These are phyloP conservation scores for Taenioides sp. DNA, from an alignment of 2,797 vertebrate species.

Conservation along the genomic window DNA sequence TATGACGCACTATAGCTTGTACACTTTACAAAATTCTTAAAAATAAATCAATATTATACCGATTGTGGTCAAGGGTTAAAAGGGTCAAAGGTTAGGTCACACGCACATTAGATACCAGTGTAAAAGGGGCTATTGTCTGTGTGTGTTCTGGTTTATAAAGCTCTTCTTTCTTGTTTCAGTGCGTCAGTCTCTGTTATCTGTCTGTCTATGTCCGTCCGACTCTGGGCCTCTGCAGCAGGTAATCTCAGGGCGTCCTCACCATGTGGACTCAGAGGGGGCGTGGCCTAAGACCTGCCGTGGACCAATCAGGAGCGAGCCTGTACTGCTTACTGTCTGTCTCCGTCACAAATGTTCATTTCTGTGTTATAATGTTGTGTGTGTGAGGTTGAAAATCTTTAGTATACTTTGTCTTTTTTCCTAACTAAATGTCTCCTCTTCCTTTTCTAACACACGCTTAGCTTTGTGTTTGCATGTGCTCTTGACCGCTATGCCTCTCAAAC, in stretches of 20 bases:
- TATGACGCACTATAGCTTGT: neutral
- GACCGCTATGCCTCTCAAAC: constrained; percentile 25
- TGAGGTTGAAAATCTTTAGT: constrained; percentile 66
- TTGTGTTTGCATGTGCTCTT: constrained; percentile 58
- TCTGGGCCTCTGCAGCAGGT: constrained; percentile 63
- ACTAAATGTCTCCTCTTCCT: constrained; percentile 16
- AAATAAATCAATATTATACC: neutral
- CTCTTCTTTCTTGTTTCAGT: constrained; percentile 82
- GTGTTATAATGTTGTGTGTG: constrained; percentile 54
- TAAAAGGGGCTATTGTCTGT: constrained; percentile 32
- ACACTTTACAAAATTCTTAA: neutral
- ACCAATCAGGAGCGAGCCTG: constrained; percentile 66
- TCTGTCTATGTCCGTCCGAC: constrained; percentile 72
- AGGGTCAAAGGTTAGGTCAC: no score
- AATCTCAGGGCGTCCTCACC: constrained; percentile 66
- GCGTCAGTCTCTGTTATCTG: constrained; percentile 73
- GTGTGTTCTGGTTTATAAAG: constrained; percentile 68
- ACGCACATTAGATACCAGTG: neutral
- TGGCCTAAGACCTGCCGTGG: constrained; percentile 45
- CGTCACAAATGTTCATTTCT: constrained; percentile 52
- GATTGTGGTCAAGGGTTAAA: no score
- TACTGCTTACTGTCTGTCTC: constrained; percentile 62
- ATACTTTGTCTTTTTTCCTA: constrained; percentile 45
- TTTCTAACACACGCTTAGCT: constrained; percentile 22
- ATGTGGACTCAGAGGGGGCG: constrained; percentile 58